Percentiles rank a stretch among this genome's conserved stretches.
These are phyloP conservation scores for Climacteris rufus DNA, from an alignment of 2,113 vertebrate genomes.

Conservation along the genomic window DNA sequence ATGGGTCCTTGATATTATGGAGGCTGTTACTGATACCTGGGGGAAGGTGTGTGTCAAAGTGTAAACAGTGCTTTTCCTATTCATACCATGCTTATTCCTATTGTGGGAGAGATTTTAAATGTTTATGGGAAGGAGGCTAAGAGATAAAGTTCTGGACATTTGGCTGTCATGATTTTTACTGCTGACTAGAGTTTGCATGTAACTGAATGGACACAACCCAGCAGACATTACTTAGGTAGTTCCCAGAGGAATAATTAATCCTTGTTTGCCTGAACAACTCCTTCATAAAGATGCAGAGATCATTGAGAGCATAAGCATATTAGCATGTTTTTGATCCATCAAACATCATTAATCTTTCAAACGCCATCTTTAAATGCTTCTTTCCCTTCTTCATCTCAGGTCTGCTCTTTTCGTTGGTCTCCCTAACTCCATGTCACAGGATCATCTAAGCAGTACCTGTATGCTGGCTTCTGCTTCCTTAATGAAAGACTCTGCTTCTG, in stretches of 20 bases:
- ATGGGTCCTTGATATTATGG: neutral
- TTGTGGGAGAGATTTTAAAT: neutral
- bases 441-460: neutral
- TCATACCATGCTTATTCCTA: neutral
- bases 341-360: neutral
- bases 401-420: neutral
- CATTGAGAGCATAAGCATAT: neutral
- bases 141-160: neutral
- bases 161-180: slow-evolving; percentile 15
- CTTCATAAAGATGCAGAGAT: neutral
- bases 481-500: neutral
- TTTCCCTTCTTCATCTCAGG: neutral
- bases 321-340: neutral
- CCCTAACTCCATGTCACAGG: neutral
- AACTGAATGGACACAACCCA: slow-evolving; percentile 48
- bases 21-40: neutral
- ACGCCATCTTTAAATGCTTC: neutral
- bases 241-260: slow-evolving; percentile 38
- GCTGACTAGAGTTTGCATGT: slow-evolving; percentile 37
- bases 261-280: neutral
- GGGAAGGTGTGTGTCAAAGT: accelerated
- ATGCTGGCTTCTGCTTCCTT: neutral
- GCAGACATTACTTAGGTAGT: slow-evolving; percentile 46
- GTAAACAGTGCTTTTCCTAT: neutral
- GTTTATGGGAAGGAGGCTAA: neutral